Conservation (phyloP, 2,113 vertebrate genomes). For the Trogon surrucura region DNA sequence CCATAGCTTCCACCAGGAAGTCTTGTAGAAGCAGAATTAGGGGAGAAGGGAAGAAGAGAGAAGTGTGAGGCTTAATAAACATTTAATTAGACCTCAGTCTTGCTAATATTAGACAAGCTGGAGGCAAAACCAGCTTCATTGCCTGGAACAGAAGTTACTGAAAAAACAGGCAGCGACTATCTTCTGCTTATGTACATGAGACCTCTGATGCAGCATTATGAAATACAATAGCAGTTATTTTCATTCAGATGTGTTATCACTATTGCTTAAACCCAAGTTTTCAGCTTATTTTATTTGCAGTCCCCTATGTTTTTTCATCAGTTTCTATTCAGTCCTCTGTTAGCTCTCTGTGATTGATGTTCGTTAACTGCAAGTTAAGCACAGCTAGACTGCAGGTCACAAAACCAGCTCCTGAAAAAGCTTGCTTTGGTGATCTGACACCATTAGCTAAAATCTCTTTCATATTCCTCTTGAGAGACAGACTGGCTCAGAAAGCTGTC, state of each 20-base stretch:
- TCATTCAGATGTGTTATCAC: not conserved
- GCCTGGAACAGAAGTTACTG: not conserved
- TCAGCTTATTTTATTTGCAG: not conserved
- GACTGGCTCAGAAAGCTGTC: not conserved
- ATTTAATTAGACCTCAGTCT: not conserved
- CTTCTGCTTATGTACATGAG: not conserved
- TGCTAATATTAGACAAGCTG: not conserved
- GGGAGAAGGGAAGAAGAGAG: not conserved
- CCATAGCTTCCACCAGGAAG: not conserved
- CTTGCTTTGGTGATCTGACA: not conserved
- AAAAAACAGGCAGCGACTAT: not conserved
- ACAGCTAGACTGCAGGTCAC: not conserved
- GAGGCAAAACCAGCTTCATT: not conserved
- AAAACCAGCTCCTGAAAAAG: slow-evolving; percentile 2
- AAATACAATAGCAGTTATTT: not conserved
- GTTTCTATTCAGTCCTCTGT: not conserved
- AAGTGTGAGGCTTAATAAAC: not conserved
- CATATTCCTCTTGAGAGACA: not conserved
- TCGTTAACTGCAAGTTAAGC: not conserved
- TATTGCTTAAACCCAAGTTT: not conserved
- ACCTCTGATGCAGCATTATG: not conserved
- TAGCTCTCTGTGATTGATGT: not conserved
- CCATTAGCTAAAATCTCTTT: not conserved
- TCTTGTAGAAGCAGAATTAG: not conserved
- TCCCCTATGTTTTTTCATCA: not conserved